Percentiles rank a stretch among this genome's conserved stretches.
Evolutionary conservation across 1,140 invertebrate species (phyloP).

Genomic region (Psix sp.): DNA sequence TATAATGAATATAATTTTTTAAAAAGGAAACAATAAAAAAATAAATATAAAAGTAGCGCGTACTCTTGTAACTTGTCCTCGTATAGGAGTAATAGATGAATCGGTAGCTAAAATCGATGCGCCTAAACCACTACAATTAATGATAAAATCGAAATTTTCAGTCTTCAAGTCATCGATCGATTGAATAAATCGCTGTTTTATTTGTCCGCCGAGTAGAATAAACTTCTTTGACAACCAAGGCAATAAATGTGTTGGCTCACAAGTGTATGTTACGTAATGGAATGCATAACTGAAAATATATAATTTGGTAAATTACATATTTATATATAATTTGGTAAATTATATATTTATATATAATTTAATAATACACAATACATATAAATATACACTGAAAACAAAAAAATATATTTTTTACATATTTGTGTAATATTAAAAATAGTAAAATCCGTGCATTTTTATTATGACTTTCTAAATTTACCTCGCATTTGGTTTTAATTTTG

Average conservation of each 20-base stretch:
- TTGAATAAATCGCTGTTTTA: constrained; percentile 76
- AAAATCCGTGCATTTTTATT: no score
- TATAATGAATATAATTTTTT: constrained; percentile 2
- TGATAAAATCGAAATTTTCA: constrained; percentile 80
- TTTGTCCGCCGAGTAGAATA: constrained; percentile 76
- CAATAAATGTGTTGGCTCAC: constrained; percentile 79
- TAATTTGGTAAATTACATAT: constrained; percentile 47
- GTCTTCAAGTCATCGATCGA: constrained; percentile 77
- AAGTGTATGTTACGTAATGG: constrained; percentile 81
- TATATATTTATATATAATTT: constrained; percentile 5
- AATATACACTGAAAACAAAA: neutral
- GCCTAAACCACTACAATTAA: constrained; percentile 86
- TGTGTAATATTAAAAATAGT: no score
- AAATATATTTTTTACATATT: neutral
- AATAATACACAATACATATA: neutral
- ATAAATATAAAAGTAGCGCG: no score
- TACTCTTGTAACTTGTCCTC: constrained; percentile 34
- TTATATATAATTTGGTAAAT: constrained; percentile 5
- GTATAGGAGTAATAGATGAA: constrained; percentile 74
- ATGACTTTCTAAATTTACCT: constrained; percentile 68
- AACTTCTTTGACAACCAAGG: constrained; percentile 81
- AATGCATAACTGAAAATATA: constrained; percentile 75
- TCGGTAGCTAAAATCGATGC: constrained; percentile 80
- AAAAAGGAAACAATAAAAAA: neutral
- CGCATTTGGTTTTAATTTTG: constrained; percentile 74